Conservation (phyloP, 1,140 invertebrate species). For the Meloidogyne floridensis region DNA sequence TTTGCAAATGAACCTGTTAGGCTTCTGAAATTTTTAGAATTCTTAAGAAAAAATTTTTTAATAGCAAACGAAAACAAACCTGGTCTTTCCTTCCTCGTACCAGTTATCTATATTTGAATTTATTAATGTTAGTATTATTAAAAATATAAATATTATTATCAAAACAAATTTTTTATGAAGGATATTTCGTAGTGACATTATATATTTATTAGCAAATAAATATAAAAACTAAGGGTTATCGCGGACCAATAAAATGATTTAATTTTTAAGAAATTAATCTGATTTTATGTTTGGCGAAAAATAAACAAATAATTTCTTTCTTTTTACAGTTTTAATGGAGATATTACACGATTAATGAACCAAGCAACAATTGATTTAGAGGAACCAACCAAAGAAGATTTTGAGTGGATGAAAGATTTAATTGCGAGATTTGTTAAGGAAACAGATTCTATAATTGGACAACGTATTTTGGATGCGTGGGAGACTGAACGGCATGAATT, state of each 20-base stretch:
- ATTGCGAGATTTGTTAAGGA: constrained; percentile 84
- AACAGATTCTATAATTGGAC: constrained; percentile 85
- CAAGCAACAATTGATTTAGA: constrained; percentile 63
- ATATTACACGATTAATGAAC: constrained; percentile 52
- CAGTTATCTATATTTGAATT: background rate
- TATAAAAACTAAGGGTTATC: background rate
- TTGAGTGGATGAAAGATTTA: constrained; percentile 78
- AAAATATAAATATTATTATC: background rate
- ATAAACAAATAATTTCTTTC: background rate
- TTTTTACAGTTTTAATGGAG: constrained; percentile 22
- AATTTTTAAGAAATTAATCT: background rate
- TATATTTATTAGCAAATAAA: no score
- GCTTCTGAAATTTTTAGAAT: constrained; percentile 37
- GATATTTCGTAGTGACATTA: background rate
- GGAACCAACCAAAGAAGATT: constrained; percentile 73
- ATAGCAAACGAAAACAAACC: background rate
- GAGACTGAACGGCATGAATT: constrained; percentile 78
- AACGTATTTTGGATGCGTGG: constrained; percentile 80
- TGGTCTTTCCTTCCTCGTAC: background rate
- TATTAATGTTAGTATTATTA: background rate
- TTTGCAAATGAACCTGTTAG: constrained; percentile 53
- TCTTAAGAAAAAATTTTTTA: background rate
- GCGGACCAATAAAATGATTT: background rate
- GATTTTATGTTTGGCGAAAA: background rate
- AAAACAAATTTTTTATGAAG: background rate